Conservation (phyloP, 2,888 invertebrate species). For the Fissipunctia ypsillon region DNA sequence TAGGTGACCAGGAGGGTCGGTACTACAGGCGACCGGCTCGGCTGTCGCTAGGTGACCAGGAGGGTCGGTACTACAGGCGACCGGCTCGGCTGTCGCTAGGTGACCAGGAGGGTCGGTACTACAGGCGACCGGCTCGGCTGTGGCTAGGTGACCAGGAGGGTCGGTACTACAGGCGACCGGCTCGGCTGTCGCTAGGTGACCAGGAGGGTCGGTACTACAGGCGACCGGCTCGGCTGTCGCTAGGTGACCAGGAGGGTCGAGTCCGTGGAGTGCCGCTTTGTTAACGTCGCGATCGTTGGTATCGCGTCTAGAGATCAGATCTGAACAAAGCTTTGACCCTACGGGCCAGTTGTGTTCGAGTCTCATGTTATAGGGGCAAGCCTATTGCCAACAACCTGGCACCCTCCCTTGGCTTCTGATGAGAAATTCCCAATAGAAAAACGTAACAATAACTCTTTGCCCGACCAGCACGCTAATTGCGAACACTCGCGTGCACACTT, state of each 20-base stretch:
- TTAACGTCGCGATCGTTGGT: no score
- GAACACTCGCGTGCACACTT: no score
- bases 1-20: background rate
- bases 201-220: background rate
- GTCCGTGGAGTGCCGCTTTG: constrained; percentile 5
- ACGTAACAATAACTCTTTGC: no score
- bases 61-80: background rate
- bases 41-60: background rate
- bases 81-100: constrained; percentile 8
- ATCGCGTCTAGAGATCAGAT: no score
- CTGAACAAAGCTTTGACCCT: no score
- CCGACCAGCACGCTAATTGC: no score
- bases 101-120: background rate
- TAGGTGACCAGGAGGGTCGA: background rate
- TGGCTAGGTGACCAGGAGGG: background rate
- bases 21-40: constrained; percentile 6
- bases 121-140: constrained; percentile 13
- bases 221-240: constrained; percentile 17
- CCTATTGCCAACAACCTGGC: no score
- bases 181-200: background rate
- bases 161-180: background rate
- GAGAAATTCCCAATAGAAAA: no score
- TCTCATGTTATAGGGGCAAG: no score
- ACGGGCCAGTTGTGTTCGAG: no score
- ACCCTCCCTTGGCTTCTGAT: no score